Evolutionary conservation across 2,797 vertebrate species (phyloP), one percentile per base, ranked within the genome.

Genomic region (Columba guinea): DNA sequence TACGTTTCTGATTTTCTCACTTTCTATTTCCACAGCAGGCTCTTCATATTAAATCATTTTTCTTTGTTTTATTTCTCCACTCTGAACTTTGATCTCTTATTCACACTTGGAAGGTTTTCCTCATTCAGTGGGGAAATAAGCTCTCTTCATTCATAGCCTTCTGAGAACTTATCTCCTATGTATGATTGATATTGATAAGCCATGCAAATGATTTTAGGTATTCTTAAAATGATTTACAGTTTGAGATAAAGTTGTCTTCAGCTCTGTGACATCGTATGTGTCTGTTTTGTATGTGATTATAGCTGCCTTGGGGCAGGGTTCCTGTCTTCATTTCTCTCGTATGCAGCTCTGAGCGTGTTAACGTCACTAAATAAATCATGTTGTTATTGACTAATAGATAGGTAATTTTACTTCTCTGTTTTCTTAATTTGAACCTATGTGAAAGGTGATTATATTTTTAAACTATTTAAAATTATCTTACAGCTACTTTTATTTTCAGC

Each of bases 151-250:
- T 49, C 39, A 56, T 84, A 46, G 10, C 44, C 70, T 91, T 48
- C 35, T 44, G 52, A 79, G 52, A 87, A 60, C 39, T 73, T 8
- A 2, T 70, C 87, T 74, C 28, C 63, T n/a, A 7, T 51, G 34
- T 63, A 7, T 89, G 56, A 85, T 64, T 77, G 60, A 83, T 90
- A 60, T 23, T 55, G 62, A 77, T 84, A 85, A 81, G 70, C 34
- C 78, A 89, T 77, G 55, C n/a, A 93, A 85, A 90, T 87, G 32
- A 87, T 94, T 92, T 90, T 90, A 65, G 59, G 19, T 84, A 63
- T 75, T 91, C 80, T 88, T 92, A 86, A 92, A 91, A 76, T 90
- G 48, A 79, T 89, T 93, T 94, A 76, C 55, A 41, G 44, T 65
- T 79, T 84, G 55, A 91, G 87, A 90, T 86, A 90, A 93, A 93